Base-by-base conservation (phyloP, 2,888 invertebrate genomes). In the Operophtera brumata region DNA sequence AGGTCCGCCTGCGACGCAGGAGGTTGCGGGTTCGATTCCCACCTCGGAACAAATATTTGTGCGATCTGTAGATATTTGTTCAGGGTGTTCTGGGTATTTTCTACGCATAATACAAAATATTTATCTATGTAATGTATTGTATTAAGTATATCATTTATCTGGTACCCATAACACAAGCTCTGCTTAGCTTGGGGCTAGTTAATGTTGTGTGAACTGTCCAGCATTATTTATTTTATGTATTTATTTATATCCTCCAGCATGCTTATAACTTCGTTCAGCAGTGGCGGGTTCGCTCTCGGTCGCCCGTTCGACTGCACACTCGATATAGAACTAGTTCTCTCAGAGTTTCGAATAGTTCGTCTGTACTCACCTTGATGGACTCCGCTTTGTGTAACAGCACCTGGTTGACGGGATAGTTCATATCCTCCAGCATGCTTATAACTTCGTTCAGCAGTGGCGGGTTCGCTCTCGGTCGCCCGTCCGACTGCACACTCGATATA, bases 361-460 rank as follows among this genome's bases (percentile, higher is more conserved):
- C n/a, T n/a, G n/a, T n/a, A n/a, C 47, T 57, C 57, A 89, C 90
- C 78, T 85, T 88, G 9, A 91, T 88, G 54, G 73, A 78, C 62
- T 91, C 89, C 2, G 90, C 84, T 66, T 90, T 88, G 55, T 79
- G 83, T 42, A 92, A 52, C 35, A 92, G 70, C 49, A 87, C 86
- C 32, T 86, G 86, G 62, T 91, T 90, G 7, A 92, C 87, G 0
- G 86, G 85, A 65, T 91, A 90, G 65, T 90, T 91, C 75, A 91
- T 91, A 14, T 92, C 89, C 68, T 95, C 94, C 2, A 96, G 83
- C 64, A 95, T 92, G 64, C 92, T 91, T 1, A 95, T 82, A 34
- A 95, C 94, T 78, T 95, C 95, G 52, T 92, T 91, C 2, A 96
- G 75, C 37, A 95, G 71, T 0, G 94, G 93, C 0, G 94, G 94